phyloP scores from a whole-genome alignment of 2,113 vertebrate genomes.

The Alosa alosa region DNA sequence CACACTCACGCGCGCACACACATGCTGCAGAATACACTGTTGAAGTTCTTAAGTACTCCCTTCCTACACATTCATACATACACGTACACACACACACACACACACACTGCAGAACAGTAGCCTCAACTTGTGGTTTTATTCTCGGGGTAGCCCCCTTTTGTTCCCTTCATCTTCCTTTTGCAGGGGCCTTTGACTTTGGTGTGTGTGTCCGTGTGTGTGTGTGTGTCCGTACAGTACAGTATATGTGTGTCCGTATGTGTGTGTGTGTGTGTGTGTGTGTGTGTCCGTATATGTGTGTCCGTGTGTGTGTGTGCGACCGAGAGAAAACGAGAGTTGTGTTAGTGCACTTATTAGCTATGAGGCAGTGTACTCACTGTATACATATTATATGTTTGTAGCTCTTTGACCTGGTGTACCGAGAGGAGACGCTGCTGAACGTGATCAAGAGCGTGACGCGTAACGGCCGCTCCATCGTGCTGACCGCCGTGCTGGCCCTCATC shows the following conservation, averaged over 20 bases:
- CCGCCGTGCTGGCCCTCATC: slow-evolving; percentile 93
- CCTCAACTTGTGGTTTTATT: no score
- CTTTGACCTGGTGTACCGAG: slow-evolving; percentile 95
- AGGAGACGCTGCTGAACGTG: slow-evolving; percentile 95
- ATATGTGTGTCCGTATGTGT: neutral
- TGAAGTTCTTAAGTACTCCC: no score
- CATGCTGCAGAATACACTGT: neutral
- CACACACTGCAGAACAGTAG: neutral
- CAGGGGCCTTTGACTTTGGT: no score
- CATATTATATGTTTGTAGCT: slow-evolving; percentile 69
- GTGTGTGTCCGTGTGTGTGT: neutral
- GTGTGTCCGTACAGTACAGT: no score
- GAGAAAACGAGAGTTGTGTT: neutral
- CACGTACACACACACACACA: neutral
- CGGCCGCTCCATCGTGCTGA: slow-evolving; percentile 95
- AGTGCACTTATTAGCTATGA: no score
- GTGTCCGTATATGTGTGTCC: no score
- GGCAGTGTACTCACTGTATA: no score
- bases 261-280: neutral
- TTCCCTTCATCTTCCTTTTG: neutral
- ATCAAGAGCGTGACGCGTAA: slow-evolving; percentile 99
- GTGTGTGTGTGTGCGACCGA: neutral
- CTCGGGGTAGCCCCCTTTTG: no score
- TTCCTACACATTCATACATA: neutral
- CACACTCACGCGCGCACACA: neutral